Evolutionary conservation across 1,140 invertebrate genomes (phyloP), one percentile per base, ranked within the genome.

Genomic region (Temnothorax longispinosus): DNA sequence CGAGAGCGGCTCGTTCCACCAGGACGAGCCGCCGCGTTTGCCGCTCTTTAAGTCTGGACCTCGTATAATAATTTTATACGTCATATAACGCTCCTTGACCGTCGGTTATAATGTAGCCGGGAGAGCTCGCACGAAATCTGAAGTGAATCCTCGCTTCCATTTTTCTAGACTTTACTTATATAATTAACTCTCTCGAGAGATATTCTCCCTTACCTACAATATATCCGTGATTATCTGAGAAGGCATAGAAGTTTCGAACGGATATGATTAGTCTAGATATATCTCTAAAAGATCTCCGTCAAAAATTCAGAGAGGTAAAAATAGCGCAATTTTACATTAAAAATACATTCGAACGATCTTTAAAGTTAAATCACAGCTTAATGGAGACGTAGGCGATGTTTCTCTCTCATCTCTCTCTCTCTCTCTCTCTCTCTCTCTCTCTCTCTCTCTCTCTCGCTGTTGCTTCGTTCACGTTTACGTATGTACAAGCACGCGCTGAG

Each of bases 61-160:
- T 15, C 41, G 54, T 84, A 50, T 84, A 84, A 84, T 84, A 84
- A 84, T 84, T 84, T 84, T 84, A 75, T 84, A 82, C 69, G 13
- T 74, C 80, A 41, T 74, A 74, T 60, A 74, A 84, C 54, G 27
- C 64, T 67, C 50, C 65, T 81, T 50, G 60, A n/a, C n/a, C 41
- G n/a, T 38, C 44, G 38, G 32, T 54, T 56, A 32, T 47, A 54
- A 67, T 15, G 15, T 41, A 41, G 1, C n/a, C 38, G 10, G 4
- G 32, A 32, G 21, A 27, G 27, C 21, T 78, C 13, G 32, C 74
- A 54, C 41, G 65, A 35, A 54, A 58, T 74, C 69, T 8, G 62
- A 38, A 81, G 4, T 38, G 11, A 60, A 21, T 74, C 15, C 38
- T 35, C 38, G 21, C 27, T 32, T 50, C 1, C 11, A 69, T 76